Evolutionary conservation across 2,113 vertebrate genomes (phyloP), one percentile per base, ranked within the genome.

Genomic region (Ifrita kowaldi): DNA sequence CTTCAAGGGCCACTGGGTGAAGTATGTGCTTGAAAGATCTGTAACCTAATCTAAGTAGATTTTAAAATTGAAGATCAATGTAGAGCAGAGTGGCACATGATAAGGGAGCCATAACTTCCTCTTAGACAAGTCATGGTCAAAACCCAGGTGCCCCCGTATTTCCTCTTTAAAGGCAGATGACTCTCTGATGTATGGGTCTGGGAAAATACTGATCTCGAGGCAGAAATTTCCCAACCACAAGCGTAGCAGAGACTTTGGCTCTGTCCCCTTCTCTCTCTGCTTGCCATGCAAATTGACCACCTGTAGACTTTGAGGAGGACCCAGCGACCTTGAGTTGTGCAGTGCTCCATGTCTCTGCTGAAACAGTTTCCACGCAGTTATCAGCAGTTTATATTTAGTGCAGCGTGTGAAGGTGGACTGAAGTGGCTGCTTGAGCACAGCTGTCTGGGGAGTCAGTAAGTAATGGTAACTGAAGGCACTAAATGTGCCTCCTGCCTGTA

Each of bases 331-430:
- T 85, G 78, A 77, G 59, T 24, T 62, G 78, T 67, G 76, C 68
- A 22, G 59, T 32, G 71, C 13, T 22, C 50, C 0, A 0, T 24
- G 53, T 69, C 65, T 85, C 39, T 77, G 71, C 77, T 70, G 69
- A 39, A 92, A 33, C 52, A 24, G 42, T 77, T 92, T 78, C 35
- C 68, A 53, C 59, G 7, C 63, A 28, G 42, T 88, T 95, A 67
- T 47, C 86, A 74, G 76, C 86, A 69, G 71, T 94, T 93, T 93
- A 78, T 91, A 85, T 88, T 91, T 90, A 93, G 92, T 90, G 78
- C 79, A 27, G 73, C 1, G 0, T 33, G 64, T 77, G 90, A 74
- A 94, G 68, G 76, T 92, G 71, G 37, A 10, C 60, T 50, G 92
- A 84, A 80, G 88, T 77, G 93, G 56, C 79, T 92, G 73, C 76